These are phyloP conservation scores for Catagonus wagneri DNA, from an alignment of 2,113 vertebrate species.

Conservation along the genomic window DNA sequence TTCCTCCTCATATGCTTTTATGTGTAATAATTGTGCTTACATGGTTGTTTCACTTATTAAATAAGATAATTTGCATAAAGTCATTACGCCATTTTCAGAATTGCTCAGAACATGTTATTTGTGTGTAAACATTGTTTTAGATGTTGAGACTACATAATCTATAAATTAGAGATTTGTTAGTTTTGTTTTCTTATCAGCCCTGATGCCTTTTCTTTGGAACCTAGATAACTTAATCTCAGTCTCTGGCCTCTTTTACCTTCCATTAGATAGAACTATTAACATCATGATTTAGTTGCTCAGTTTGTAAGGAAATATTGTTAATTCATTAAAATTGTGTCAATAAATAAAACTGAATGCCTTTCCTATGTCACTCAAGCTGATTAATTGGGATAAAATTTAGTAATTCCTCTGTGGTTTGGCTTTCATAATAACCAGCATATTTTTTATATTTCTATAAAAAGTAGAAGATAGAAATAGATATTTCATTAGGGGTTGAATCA, in stretches of 20 bases:
- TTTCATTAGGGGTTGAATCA: neutral
- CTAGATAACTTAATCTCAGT: neutral
- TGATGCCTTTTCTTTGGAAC: neutral
- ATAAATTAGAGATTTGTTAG: neutral
- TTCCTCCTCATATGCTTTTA: neutral
- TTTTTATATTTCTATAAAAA: conserved; percentile 18
- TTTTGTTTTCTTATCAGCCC: neutral
- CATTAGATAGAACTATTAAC: conserved; percentile 36
- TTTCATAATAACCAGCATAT: neutral
- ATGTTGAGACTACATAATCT: neutral
- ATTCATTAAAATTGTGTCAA: conserved; percentile 26
- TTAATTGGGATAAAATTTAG: conserved; percentile 40
- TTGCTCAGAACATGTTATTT: neutral
- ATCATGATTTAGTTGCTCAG: neutral
- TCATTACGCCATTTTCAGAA: neutral
- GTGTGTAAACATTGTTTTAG: neutral
- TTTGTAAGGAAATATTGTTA: conserved; percentile 17
- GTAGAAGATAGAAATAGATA: no score
- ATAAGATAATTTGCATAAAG: neutral
- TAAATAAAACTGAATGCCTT: neutral
- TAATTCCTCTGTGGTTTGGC: neutral
- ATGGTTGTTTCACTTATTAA: neutral
- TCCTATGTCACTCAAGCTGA: neutral
- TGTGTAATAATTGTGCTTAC: neutral
- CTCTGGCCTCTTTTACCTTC: neutral